Conservation (phyloP, 2,888 invertebrate genomes). For the Sphaerophoria rueppellii region DNA sequence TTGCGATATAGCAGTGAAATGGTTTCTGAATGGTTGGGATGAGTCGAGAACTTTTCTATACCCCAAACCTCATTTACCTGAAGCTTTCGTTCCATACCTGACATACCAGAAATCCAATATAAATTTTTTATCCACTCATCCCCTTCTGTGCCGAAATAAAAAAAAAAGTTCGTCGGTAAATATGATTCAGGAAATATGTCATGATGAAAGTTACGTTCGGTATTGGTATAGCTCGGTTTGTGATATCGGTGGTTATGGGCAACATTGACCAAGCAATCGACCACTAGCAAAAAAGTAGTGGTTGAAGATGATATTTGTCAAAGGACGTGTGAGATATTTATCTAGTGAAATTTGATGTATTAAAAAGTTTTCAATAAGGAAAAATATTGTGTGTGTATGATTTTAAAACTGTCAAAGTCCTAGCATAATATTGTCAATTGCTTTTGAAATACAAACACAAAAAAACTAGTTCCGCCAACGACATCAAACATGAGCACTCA, state of each 20-base stretch:
- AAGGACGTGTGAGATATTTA: background rate
- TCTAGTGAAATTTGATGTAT: background rate
- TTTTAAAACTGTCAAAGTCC: slow-evolving; percentile 14
- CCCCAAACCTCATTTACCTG: background rate
- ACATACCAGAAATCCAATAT: slow-evolving; percentile 62
- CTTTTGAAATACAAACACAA: slow-evolving; percentile 6
- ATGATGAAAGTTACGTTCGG: slow-evolving; percentile 9
- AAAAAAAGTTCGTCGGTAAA: slow-evolving; percentile 7
- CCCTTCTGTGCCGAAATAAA: background rate
- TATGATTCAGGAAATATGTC: slow-evolving; percentile 25
- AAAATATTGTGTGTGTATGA: background rate
- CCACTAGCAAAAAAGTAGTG: background rate
- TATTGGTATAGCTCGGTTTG: background rate
- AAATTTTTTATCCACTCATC: slow-evolving; percentile 24
- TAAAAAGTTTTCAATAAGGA: slow-evolving; percentile 1
- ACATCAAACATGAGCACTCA: background rate
- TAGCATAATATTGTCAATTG: slow-evolving; percentile 5
- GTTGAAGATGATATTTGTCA: background rate
- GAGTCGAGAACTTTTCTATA: background rate
- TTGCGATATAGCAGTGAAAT: slow-evolving; percentile 36
- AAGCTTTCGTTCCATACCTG: slow-evolving; percentile 32
- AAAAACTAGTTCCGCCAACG: background rate
- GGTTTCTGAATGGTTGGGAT: slow-evolving; percentile 26
- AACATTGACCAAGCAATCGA: slow-evolving; percentile 1
- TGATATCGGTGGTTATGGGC: background rate